phyloP scores from a whole-genome alignment of 2,797 vertebrate species.

The Echeneis naucrates region DNA sequence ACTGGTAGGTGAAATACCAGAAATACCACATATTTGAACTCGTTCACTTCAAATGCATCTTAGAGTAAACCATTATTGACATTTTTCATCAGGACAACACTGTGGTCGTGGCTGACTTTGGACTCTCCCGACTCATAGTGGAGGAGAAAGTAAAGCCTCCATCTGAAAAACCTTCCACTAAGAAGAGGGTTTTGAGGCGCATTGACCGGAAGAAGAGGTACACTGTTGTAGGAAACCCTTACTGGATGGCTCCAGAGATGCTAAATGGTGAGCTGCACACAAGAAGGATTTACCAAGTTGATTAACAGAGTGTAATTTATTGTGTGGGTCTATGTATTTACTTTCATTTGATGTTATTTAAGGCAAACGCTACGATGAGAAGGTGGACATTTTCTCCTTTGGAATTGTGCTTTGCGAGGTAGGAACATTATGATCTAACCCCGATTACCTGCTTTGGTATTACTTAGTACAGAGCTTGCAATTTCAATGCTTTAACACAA shows the following conservation, averaged over 20 bases:
- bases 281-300: background rate
- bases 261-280: conserved; percentile 87
- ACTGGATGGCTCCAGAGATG: conserved; percentile 99
- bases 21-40: too few relatives aligned
- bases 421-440: conserved; percentile 50
- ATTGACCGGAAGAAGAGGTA: conserved; percentile 93
- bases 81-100: conserved; percentile 88
- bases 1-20: conserved; percentile 88
- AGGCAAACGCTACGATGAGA: conserved; percentile 97
- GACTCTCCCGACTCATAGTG: conserved; percentile 91
- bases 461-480: background rate
- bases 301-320: background rate
- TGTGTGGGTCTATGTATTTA: background rate
- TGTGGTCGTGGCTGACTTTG: conserved; percentile 95
- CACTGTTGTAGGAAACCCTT: conserved; percentile 95
- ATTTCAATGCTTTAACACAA: background rate
- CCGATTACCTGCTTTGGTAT: background rate
- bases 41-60: background rate
- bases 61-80: background rate
- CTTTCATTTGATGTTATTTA: conserved; percentile 36
- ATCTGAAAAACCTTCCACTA: conserved; percentile 86
- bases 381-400: conserved; percentile 96
- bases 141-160: conserved; percentile 91
- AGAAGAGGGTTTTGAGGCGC: conserved; percentile 90
- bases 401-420: conserved; percentile 97